Percentiles rank a stretch among this genome's conserved stretches.
Conservation (phyloP, 2,797 vertebrate genomes). For the Protosalanx chinensis region DNA sequence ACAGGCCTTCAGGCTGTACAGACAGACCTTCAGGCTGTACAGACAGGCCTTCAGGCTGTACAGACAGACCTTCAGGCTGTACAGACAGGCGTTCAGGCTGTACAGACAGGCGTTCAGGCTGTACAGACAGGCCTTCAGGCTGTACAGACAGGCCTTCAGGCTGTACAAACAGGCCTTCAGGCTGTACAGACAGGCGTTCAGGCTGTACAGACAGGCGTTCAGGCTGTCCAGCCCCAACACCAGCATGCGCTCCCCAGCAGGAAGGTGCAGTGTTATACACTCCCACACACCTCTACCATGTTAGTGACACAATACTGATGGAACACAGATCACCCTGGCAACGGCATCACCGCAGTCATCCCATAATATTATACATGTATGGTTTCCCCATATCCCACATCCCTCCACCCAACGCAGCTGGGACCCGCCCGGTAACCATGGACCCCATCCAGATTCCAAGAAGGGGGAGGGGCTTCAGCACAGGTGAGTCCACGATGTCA, state of each 20-base stretch:
- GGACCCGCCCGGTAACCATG: too few species aligned
- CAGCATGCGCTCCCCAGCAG: slow-evolving; percentile 38
- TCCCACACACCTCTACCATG: neutral
- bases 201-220: neutral
- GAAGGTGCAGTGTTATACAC: slow-evolving; percentile 1
- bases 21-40: neutral
- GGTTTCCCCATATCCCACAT: neutral
- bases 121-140: slow-evolving; percentile 14
- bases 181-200: too few species aligned
- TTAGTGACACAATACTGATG: neutral
- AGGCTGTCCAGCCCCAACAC: slow-evolving; percentile 15
- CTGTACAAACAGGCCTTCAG: slow-evolving; percentile 13
- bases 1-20: slow-evolving; percentile 5
- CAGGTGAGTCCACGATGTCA: too few species aligned
- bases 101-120: too few species aligned
- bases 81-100: slow-evolving; percentile 12
- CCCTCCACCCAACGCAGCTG: too few species aligned
- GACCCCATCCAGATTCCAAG: too few species aligned
- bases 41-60: slow-evolving; percentile 8
- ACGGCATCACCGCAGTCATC: too few species aligned
- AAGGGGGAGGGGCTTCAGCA: too few species aligned
- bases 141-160: too few species aligned
- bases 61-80: neutral
- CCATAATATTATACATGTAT: too few species aligned
- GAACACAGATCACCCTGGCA: neutral